These are phyloP conservation scores for Eupeodes latifasciatus DNA, from an alignment of 2,888 invertebrate species.

Conservation along the genomic window DNA sequence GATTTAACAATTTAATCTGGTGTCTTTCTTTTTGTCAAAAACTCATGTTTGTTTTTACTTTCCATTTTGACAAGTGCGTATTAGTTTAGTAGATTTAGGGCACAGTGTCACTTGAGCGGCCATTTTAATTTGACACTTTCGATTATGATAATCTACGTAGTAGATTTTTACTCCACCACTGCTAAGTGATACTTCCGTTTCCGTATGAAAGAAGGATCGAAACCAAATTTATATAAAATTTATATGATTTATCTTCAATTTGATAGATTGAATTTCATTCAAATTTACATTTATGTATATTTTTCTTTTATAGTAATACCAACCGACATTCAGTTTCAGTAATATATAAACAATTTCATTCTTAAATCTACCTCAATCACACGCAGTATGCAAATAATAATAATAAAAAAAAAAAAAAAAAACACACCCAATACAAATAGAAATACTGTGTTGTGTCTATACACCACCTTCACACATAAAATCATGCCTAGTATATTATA, in stretches of 20 bases:
- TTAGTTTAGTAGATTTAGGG: too few relatives aligned
- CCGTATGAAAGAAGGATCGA: too few relatives aligned
- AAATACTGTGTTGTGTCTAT: neutral
- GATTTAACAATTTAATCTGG: too few relatives aligned
- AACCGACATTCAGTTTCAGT: neutral
- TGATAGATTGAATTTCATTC: neutral
- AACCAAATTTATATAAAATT: too few relatives aligned
- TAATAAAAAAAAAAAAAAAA: neutral
- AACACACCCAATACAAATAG: conserved; percentile 16
- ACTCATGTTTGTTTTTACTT: too few relatives aligned
- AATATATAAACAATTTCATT: conserved; percentile 52
- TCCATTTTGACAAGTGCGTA: too few relatives aligned
- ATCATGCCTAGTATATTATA: conserved; percentile 50
- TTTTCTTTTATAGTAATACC: neutral
- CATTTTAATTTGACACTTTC: too few relatives aligned
- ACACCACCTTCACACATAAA: conserved; percentile 39
- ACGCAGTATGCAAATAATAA: conserved; percentile 67
- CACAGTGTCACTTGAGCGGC: too few relatives aligned
- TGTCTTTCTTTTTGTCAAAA: too few relatives aligned
- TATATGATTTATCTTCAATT: neutral
- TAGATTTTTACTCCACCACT: too few relatives aligned
- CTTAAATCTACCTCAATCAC: conserved; percentile 23
- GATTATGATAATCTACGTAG: too few relatives aligned
- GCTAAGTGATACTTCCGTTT: too few relatives aligned
- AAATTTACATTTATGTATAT: neutral